Evolutionary conservation across 2,888 invertebrate genomes (phyloP).

Genomic region (Parochlus steinenii): DNA sequence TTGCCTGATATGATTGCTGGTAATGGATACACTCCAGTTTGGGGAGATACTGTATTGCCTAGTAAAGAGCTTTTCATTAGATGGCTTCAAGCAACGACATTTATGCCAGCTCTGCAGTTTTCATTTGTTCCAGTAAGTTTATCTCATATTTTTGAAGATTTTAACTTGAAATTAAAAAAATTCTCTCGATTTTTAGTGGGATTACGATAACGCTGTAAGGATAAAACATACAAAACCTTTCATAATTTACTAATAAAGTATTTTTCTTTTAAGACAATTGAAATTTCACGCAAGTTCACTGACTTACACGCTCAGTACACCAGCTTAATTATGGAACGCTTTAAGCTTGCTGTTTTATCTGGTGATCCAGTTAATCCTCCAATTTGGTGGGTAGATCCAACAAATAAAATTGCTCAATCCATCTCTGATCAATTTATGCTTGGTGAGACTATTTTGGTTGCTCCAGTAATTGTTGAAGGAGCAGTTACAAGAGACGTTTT

Average conservation of each 20-base stretch:
- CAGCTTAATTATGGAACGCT: slow-evolving; percentile 35
- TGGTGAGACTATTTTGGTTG: slow-evolving; percentile 50
- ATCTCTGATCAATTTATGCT: slow-evolving; percentile 42
- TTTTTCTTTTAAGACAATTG: slow-evolving; percentile 31
- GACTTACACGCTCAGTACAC: slow-evolving; percentile 38
- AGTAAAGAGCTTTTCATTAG: slow-evolving; percentile 40
- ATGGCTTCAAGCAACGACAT: slow-evolving; percentile 48
- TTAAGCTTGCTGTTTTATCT: slow-evolving; percentile 30
- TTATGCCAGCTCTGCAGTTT: slow-evolving; percentile 53
- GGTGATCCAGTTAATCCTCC: slow-evolving; percentile 53
- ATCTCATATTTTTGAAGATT: slow-evolving; percentile 42
- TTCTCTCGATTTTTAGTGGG: slow-evolving; percentile 38
- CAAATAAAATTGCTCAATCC: slow-evolving; percentile 33
- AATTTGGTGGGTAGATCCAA: slow-evolving; percentile 57
- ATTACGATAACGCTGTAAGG: slow-evolving; percentile 29
- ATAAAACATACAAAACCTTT: neutral
- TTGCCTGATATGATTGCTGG: slow-evolving; percentile 52
- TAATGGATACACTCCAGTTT: slow-evolving; percentile 32
- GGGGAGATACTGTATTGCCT: slow-evolving; percentile 21
- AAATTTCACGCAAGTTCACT: slow-evolving; percentile 37
- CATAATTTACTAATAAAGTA: slow-evolving; percentile 5
- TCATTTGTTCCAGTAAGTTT: slow-evolving; percentile 48
- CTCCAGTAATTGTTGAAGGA: slow-evolving; percentile 45
- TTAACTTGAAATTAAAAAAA: slow-evolving; percentile 22
- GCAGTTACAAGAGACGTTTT: slow-evolving; percentile 40